These are phyloP conservation scores for Smutsia gigantea DNA, from an alignment of 2,797 vertebrate genomes.

Conservation along the genomic window DNA sequence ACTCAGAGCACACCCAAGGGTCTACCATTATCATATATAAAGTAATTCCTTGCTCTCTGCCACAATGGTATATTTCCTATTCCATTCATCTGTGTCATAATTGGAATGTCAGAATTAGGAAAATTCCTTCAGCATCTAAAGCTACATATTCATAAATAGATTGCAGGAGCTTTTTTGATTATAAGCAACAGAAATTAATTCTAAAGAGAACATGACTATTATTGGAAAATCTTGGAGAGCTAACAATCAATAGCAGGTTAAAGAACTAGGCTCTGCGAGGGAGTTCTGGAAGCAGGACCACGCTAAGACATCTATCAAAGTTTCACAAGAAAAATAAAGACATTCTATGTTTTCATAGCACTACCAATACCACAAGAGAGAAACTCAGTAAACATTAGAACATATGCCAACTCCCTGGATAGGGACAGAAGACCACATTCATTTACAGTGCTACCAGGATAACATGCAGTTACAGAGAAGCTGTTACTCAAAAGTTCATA, in stretches of 20 bases:
- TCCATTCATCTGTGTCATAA: neutral
- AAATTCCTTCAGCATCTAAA: neutral
- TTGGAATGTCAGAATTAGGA: neutral
- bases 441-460: neutral
- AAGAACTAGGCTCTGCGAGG: neutral
- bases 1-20: neutral
- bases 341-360: neutral
- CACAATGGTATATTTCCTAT: neutral
- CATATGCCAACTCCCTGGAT: neutral
- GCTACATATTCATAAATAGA: neutral
- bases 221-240: neutral
- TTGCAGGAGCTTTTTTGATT: neutral
- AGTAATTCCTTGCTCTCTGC: neutral
- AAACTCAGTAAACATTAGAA: neutral
- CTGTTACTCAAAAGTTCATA: neutral
- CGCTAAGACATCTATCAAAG: neutral
- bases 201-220: neutral
- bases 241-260: neutral
- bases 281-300: neutral
- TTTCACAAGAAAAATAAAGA: neutral
- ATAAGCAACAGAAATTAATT: neutral
- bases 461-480: neutral
- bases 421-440: neutral
- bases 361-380: neutral
- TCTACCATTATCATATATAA: neutral